Conservation (phyloP, 2,113 vertebrate species). For the Physeter macrocephalus region DNA sequence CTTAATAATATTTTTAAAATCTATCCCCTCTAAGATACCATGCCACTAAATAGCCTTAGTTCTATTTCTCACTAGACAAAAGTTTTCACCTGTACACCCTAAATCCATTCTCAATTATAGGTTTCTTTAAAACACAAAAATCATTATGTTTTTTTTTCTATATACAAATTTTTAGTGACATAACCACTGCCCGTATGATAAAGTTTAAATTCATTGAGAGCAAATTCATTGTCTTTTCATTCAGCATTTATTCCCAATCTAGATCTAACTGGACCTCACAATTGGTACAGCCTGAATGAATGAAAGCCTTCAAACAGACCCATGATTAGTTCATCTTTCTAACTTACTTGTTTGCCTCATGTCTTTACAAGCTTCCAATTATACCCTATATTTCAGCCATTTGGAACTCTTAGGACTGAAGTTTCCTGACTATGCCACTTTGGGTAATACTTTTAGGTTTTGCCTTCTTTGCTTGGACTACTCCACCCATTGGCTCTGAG, state of each 20-base stretch:
- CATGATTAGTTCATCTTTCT: background rate
- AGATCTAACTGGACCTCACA: background rate
- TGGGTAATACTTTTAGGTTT: background rate
- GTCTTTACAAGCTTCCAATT: background rate
- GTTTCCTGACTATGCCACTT: background rate
- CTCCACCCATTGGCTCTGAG: background rate
- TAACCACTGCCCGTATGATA: background rate
- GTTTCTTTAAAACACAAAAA: background rate
- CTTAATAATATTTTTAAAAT: background rate
- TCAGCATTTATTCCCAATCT: background rate
- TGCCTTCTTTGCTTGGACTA: background rate
- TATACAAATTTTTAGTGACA: background rate
- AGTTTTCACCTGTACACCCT: background rate
- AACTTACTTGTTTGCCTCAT: background rate
- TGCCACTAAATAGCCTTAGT: background rate
- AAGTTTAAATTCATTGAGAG: background rate
- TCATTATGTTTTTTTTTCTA: background rate
- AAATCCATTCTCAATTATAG: constrained; percentile 2
- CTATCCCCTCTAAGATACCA: background rate
- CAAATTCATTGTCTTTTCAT: background rate
- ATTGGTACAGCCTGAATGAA: background rate
- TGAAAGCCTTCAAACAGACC: background rate
- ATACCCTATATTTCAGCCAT: background rate
- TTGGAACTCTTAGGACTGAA: background rate
- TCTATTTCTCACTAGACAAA: background rate